Evolutionary conservation across 2,797 vertebrate species (phyloP).

Genomic region (Dicrostonyx torquatus): DNA sequence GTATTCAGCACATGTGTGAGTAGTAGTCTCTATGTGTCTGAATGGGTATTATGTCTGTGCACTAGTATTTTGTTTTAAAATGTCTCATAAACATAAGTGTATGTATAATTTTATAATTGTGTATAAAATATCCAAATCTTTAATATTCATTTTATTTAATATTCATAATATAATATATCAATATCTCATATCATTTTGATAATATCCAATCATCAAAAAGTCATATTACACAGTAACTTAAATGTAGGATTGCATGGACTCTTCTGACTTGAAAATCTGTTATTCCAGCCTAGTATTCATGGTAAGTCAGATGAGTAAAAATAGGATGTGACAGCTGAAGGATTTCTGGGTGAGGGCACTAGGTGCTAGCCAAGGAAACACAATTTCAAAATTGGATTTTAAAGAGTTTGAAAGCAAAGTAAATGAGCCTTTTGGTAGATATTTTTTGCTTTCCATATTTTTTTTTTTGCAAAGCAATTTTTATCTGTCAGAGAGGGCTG

Average conservation of each 20-base stretch:
- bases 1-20: background rate
- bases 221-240: background rate
- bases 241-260: background rate
- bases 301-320: slow-evolving; percentile 72
- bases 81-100: background rate
- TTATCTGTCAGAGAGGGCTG: slow-evolving; percentile 35
- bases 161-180: too few relatives aligned
- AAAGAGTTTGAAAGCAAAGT: slow-evolving; percentile 76
- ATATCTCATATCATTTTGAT: too few relatives aligned
- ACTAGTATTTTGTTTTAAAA: background rate
- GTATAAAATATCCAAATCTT: background rate
- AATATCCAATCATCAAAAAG: background rate
- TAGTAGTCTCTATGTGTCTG: background rate
- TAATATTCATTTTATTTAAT: background rate
- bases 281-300: slow-evolving; percentile 43
- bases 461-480: slow-evolving; percentile 72
- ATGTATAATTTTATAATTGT: slow-evolving; percentile 18
- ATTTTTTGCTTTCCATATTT: slow-evolving; percentile 60
- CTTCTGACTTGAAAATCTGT: slow-evolving; percentile 71
- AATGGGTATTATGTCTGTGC: background rate
- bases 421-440: slow-evolving; percentile 63
- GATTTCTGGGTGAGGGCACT: slow-evolving; percentile 68
- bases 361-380: slow-evolving; percentile 71
- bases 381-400: slow-evolving; percentile 70
- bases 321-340: slow-evolving; percentile 75